Percentiles rank a stretch among this genome's conserved stretches.
These are phyloP conservation scores for Balaenoptera acutorostrata DNA, from an alignment of 2,113 vertebrate genomes.

Conservation along the genomic window DNA sequence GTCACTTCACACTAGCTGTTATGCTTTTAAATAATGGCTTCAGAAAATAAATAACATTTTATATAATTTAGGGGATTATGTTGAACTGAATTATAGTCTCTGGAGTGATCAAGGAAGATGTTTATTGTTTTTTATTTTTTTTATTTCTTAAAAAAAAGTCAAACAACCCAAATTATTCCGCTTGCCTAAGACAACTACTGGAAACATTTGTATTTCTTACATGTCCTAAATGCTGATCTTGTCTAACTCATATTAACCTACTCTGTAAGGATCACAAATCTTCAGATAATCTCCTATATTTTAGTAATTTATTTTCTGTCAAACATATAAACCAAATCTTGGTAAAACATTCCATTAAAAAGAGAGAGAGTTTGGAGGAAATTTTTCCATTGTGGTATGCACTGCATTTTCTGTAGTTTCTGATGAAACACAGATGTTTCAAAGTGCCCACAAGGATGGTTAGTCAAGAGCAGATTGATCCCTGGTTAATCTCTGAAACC, in stretches of 20 bases:
- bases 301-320: conserved; percentile 81
- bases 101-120: conserved; percentile 32
- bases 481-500: conserved; percentile 83
- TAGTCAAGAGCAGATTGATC: conserved; percentile 83
- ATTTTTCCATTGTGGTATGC: conserved; percentile 65
- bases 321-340: conserved; percentile 77
- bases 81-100: conserved; percentile 48
- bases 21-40: conserved; percentile 40
- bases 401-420: conserved; percentile 76
- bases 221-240: conserved; percentile 57
- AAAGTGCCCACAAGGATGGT: conserved; percentile 79
- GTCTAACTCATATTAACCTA: conserved; percentile 75
- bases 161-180: conserved; percentile 43
- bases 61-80: neutral
- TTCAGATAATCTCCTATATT: conserved; percentile 75
- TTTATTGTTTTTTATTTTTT: neutral
- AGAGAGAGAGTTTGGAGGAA: conserved; percentile 73
- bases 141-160: conserved; percentile 8
- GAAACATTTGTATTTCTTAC: conserved; percentile 67
- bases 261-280: conserved; percentile 73
- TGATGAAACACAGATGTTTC: conserved; percentile 81
- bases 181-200: conserved; percentile 62
- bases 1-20: neutral
- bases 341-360: conserved; percentile 72
- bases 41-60: conserved; percentile 45